Evolutionary conservation across 1,140 invertebrate species (phyloP), one percentile per base, ranked within the genome.

Genomic region (Drosophila lini): DNA sequence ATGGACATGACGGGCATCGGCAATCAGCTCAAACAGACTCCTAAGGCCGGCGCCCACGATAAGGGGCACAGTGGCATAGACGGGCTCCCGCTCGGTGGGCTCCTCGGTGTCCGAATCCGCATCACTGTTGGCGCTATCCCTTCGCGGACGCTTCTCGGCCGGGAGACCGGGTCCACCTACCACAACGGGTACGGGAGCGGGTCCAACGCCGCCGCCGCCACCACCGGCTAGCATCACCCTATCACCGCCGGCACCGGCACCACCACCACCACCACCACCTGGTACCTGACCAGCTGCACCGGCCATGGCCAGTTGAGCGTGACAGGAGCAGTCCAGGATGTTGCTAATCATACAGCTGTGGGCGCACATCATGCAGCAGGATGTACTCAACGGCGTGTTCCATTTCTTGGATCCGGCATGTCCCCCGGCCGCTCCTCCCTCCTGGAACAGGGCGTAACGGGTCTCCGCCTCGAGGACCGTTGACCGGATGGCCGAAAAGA

Each of bases 21-120:
- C 94, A 70, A 99, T 97, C 22, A 99, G 93, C 80, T 98, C 96
- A 93, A 99, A 98, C 7, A 99, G 96, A 67, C 97, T 97, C 88
- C 96, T 95, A 64, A 99, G 93, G 4, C 98, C 98, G 74, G 99
- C 95, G 55, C 97, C 96, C 81, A 99, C 97, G 92, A 99, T 97
- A 94, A 98, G 77, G 3, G 92, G 92, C 2, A 92, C 90, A 10
- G 84, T 84, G 22, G 80, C 83, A 31, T 92, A 78, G 2, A 83
- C 71, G 0, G 78, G 70, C 31, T 92, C 91, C 31, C 91, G 80
- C 45, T 92, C 92, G 42, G 78, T 69, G 11, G 56, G 70, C 59
- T 92, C 92, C 32, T 92, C 91, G 5, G 76, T 81, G 32, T 92
- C 91, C 22, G 78, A 82, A 36, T 92, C 91, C 6, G 77, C 91